Evolutionary conservation across 2,888 invertebrate genomes (phyloP).

Genomic region (Dione vanillae): DNA sequence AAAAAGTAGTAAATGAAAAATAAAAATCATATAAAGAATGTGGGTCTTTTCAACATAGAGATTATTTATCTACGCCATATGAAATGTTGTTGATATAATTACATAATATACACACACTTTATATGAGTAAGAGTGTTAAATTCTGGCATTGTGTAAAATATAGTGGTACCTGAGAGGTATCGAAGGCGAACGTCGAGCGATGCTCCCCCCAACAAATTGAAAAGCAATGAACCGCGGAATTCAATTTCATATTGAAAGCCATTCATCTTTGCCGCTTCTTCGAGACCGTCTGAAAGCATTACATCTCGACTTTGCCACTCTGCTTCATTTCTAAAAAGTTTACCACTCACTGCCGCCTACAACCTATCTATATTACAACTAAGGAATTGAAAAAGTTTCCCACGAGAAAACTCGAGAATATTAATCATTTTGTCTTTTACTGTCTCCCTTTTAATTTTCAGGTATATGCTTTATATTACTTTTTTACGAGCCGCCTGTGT

Average conservation of each 20-base stretch:
- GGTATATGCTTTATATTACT: slow-evolving; percentile 44
- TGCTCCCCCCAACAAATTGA: slow-evolving; percentile 84
- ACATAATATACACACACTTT: not conserved
- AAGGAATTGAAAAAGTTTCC: slow-evolving; percentile 48
- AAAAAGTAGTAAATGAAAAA: too few relatives aligned
- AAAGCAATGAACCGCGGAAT: slow-evolving; percentile 88
- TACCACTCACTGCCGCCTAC: slow-evolving; percentile 60
- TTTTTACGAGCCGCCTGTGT: slow-evolving; percentile 46
- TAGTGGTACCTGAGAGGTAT: slow-evolving; percentile 67
- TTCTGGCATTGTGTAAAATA: slow-evolving; percentile 31
- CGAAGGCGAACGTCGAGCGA: slow-evolving; percentile 74
- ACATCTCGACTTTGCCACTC: slow-evolving; percentile 79
- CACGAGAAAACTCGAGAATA: slow-evolving; percentile 39
- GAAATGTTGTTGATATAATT: not conserved
- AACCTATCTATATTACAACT: slow-evolving; percentile 42
- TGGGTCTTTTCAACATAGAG: too few relatives aligned
- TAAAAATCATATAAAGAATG: too few relatives aligned
- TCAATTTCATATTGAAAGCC: slow-evolving; percentile 88
- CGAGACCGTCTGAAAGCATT: slow-evolving; percentile 77
- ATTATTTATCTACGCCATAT: not conserved
- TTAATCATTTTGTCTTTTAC: slow-evolving; percentile 47
- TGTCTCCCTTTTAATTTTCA: slow-evolving; percentile 45
- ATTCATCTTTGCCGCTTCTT: slow-evolving; percentile 84
- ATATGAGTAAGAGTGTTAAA: not conserved
- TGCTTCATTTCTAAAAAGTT: slow-evolving; percentile 72